Evolutionary conservation across 2,888 invertebrate genomes (phyloP).

Genomic region (Drosophila setosimentum): DNA sequence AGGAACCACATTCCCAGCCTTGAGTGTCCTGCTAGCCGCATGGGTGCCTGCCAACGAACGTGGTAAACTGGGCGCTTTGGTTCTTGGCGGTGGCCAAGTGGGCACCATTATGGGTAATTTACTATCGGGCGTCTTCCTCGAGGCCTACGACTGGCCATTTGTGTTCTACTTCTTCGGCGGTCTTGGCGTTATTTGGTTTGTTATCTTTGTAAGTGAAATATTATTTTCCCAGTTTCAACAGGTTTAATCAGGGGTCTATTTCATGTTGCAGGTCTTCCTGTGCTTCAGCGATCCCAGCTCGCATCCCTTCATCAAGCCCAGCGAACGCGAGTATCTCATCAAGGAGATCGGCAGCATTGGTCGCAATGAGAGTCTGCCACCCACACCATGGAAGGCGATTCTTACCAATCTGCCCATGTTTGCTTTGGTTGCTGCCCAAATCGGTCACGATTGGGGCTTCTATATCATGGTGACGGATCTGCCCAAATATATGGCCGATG

Average conservation of each 20-base stretch:
- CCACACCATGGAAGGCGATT: slow-evolving; percentile 90
- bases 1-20: slow-evolving; percentile 93
- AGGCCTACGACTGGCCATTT: slow-evolving; percentile 89
- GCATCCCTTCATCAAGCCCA: slow-evolving; percentile 91
- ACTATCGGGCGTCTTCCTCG: slow-evolving; percentile 89
- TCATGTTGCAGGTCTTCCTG: slow-evolving; percentile 86
- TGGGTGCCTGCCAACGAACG: slow-evolving; percentile 93
- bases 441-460: slow-evolving; percentile 89
- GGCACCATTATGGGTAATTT: slow-evolving; percentile 88
- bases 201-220: slow-evolving; percentile 87
- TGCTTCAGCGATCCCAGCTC: slow-evolving; percentile 90
- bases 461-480: slow-evolving; percentile 89
- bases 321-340: slow-evolving; percentile 89
- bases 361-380: slow-evolving; percentile 86
- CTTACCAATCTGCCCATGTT: slow-evolving; percentile 89
- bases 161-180: slow-evolving; percentile 94
- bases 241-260: not conserved
- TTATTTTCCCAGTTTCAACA: not conserved
- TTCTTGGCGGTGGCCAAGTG: slow-evolving; percentile 91
- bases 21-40: slow-evolving; percentile 92
- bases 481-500: slow-evolving; percentile 88
- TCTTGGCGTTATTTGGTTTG: slow-evolving; percentile 90
- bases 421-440: slow-evolving; percentile 91
- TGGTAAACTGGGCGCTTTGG: slow-evolving; percentile 91
- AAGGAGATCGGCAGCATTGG: slow-evolving; percentile 88